Base-by-base conservation (phyloP, 2,113 vertebrate genomes). In the Hippocampus guttulatus region DNA sequence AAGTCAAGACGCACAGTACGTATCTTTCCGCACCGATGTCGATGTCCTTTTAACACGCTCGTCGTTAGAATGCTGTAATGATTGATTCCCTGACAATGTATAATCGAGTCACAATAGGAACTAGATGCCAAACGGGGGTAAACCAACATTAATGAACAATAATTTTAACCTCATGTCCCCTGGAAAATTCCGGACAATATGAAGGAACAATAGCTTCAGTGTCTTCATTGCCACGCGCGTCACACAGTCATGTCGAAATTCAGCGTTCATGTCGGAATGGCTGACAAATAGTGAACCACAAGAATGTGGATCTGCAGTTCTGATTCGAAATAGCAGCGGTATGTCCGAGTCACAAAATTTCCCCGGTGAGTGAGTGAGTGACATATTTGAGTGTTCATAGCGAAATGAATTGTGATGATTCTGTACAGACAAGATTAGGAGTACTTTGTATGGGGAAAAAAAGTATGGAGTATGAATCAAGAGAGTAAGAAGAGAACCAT, bases 201-300 rank as follows among this genome's bases (percentile, higher is more conserved):
- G 55, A 52, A 51, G 25, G 40, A 73, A 73, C 64, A 73, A 67
- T 27, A n/a, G 45, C 67, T 62, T 67, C 30, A 52, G 30, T 68
- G 49, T 67, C 23, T 60, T 6, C 41, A 8, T 40, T 14, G 49
- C 1, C 27, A 51, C 27, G 51, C 16, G n/a, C 23, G 20, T n/a
- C 12, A 43, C 61, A 63, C 38, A 63, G 30, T 20, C 38, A 64
- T 47, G n/a, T 7, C 25, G 64, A 66, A 66, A 27, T 18, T 16
- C 64, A 33, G 27, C 43, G 16, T 54, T 54, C 18, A 8, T 40
- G 66, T n/a, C 11, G 20, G 51, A 68, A 55, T 68, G 21, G 49
- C 38, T 33, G 40, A 58, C 49, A 58, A 45, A 43, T 9, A 58
- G 52, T 65, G 55, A 15, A 30, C 16, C 3, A 30, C 70, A 72